Conservation (phyloP, 1,140 invertebrate genomes). For the Lycorma delicatula region DNA sequence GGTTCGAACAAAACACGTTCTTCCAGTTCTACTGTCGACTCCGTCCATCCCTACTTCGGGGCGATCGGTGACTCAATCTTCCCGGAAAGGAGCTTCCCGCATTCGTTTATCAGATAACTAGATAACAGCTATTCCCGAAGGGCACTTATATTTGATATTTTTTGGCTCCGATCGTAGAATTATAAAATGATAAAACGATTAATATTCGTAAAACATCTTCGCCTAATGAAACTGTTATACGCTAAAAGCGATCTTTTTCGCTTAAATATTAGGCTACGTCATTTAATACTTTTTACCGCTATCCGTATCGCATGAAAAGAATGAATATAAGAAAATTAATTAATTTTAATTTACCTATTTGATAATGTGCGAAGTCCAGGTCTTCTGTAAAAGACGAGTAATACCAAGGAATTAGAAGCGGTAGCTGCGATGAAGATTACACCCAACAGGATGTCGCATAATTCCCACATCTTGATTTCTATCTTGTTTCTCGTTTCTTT, state of each 20-base stretch:
- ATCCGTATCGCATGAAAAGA: background rate
- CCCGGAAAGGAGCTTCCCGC: too few relatives aligned
- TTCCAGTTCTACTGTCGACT: too few relatives aligned
- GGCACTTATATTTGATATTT: too few relatives aligned
- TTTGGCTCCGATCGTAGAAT: background rate
- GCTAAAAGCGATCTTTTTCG: background rate
- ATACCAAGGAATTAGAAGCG: conserved; percentile 45
- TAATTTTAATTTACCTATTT: conserved; percentile 41
- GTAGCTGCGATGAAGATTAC: conserved; percentile 34
- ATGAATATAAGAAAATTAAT: background rate
- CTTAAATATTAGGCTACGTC: background rate
- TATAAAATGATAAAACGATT: background rate
- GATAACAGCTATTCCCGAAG: too few relatives aligned
- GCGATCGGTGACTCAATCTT: too few relatives aligned
- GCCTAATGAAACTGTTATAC: background rate
- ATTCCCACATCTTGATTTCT: too few relatives aligned
- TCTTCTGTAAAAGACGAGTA: conserved; percentile 48
- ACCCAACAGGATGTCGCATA: conserved; percentile 19
- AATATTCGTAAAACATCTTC: background rate
- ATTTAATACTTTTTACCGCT: background rate
- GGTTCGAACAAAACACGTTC: too few relatives aligned
- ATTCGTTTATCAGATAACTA: too few relatives aligned
- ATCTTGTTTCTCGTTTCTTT: too few relatives aligned
- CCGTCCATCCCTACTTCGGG: too few relatives aligned
- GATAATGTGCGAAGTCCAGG: conserved; percentile 50